Conservation (phyloP, 1,140 invertebrate genomes). For the Megathymus violae region DNA sequence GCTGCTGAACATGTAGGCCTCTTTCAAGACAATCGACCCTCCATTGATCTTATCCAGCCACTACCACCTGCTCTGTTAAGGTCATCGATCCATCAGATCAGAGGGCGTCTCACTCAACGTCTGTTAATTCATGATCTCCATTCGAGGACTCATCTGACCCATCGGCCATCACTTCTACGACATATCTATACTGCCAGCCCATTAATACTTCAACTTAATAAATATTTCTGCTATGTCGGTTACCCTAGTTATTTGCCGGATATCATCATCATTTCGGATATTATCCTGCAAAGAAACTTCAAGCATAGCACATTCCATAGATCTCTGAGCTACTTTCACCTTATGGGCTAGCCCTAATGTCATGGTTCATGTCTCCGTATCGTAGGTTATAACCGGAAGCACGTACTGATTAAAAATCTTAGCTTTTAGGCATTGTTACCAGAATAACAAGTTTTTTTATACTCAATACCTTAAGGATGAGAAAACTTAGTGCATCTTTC, state of each 20-base stretch:
- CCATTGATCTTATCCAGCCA: too few relatives aligned
- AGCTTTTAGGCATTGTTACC: not conserved
- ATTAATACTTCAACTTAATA: constrained; percentile 1
- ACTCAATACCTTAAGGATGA: too few relatives aligned
- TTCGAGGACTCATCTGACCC: too few relatives aligned
- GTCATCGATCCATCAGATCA: too few relatives aligned
- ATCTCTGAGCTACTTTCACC: constrained; percentile 1
- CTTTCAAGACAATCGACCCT: too few relatives aligned
- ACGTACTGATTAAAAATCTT: constrained; percentile 13
- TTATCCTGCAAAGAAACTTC: constrained; percentile 1
- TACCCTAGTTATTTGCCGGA: constrained; percentile 5
- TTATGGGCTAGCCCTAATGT: not conserved
- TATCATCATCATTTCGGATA: not conserved
- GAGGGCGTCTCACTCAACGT: too few relatives aligned
- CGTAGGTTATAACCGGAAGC: constrained; percentile 17
- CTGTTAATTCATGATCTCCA: too few relatives aligned
- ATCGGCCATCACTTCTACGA: constrained; percentile 3
- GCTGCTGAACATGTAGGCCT: too few relatives aligned
- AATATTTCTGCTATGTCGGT: constrained; percentile 7
- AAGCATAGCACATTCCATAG: constrained; percentile 15
- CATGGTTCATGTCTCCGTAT: constrained; percentile 3
- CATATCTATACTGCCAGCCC: not conserved
- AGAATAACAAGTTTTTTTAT: too few relatives aligned
- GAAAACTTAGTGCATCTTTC: too few relatives aligned
- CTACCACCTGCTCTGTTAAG: too few relatives aligned